A percentile compares a stretch with the other conserved stretches of the same genome.
Evolutionary conservation across 2,888 invertebrate species (phyloP).

Genomic region (Ischnura elegans): DNA sequence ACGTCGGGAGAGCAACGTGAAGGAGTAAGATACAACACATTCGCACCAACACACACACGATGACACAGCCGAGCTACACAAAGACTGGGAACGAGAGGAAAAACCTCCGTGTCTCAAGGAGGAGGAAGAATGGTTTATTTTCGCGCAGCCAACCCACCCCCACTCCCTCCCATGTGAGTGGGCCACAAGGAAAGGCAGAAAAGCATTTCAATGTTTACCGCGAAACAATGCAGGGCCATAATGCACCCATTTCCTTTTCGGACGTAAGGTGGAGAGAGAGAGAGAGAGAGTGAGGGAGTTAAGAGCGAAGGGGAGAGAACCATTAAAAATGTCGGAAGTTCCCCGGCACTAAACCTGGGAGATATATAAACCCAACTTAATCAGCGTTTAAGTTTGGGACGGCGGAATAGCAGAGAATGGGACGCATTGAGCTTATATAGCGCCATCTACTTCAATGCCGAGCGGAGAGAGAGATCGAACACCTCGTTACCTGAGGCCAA

Average conservation of each 20-base stretch:
- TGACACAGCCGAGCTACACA: not conserved
- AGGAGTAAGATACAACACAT: not conserved
- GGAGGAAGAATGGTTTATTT: constrained; percentile 14
- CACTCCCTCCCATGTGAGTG: too few relatives aligned
- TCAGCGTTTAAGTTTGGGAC: not conserved
- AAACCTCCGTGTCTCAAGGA: constrained; percentile 5
- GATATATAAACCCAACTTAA: not conserved
- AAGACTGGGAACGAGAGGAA: not conserved
- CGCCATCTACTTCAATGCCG: too few relatives aligned
- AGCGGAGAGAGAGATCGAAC: too few relatives aligned
- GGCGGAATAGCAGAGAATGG: not conserved
- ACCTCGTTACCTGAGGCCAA: too few relatives aligned
- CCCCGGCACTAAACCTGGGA: not conserved
- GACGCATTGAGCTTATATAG: too few relatives aligned
- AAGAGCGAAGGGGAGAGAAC: not conserved
- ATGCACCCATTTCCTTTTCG: not conserved
- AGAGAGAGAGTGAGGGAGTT: not conserved
- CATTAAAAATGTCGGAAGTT: constrained; percentile 31
- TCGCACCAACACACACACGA: not conserved
- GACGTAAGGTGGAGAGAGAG: not conserved
- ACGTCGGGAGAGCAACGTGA: not conserved
- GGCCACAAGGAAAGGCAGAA: not conserved
- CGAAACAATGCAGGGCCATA: constrained; percentile 20
- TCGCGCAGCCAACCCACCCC: constrained; percentile 10
- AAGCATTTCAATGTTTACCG: constrained; percentile 20